Conservation (phyloP, 2,888 invertebrate species). For the Encarsia formosa region DNA sequence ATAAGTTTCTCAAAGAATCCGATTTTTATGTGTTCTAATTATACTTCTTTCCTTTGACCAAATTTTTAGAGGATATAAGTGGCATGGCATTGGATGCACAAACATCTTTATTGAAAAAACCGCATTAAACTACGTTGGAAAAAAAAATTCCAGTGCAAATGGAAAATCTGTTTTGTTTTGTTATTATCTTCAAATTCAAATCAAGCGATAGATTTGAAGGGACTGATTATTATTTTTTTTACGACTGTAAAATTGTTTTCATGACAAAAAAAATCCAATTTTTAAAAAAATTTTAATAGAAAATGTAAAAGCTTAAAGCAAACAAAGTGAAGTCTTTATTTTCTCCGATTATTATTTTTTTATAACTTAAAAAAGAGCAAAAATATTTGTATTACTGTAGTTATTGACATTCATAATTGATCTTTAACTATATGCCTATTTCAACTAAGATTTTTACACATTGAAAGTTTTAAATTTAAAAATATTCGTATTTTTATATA, state of each 20-base stretch:
- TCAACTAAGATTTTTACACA: neutral
- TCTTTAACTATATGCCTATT: neutral
- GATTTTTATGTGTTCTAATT: too few relatives aligned
- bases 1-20: too few relatives aligned
- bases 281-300: too few relatives aligned
- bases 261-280: neutral
- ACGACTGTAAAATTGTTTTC: neutral
- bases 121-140: slow-evolving; percentile 33
- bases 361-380: too few relatives aligned
- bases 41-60: too few relatives aligned
- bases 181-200: neutral
- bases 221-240: neutral
- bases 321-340: too few relatives aligned
- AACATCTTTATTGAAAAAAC: slow-evolving; percentile 37
- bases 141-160: slow-evolving; percentile 2
- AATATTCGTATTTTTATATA: slow-evolving; percentile 21
- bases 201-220: neutral
- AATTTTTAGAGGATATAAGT: slow-evolving; percentile 40
- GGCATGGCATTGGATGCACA: slow-evolving; percentile 39
- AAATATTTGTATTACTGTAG: too few relatives aligned
- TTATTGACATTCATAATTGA: too few relatives aligned
- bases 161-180: neutral
- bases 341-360: too few relatives aligned
- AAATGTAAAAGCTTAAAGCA: too few relatives aligned
- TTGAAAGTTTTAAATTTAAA: too few relatives aligned